Conservation (phyloP, 2,113 vertebrate species). For the Manacus vitellinus region DNA sequence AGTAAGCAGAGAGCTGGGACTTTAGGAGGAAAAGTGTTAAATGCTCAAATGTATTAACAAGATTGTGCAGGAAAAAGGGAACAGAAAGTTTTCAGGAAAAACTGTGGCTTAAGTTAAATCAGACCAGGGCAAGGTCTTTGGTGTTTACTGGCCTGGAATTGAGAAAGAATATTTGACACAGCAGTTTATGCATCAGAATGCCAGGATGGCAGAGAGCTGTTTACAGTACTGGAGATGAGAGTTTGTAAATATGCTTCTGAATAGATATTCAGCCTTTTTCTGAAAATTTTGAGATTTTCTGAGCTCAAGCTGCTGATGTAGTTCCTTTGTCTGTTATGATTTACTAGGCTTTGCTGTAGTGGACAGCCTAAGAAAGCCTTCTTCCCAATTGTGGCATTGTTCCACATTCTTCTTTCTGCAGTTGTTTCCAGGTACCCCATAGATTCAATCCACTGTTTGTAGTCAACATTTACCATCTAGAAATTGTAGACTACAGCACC, state of each 20-base stretch:
- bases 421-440: not conserved
- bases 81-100: conserved; percentile 4
- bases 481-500: not conserved
- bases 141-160: conserved; percentile 41
- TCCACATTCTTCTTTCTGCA: not conserved
- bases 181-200: conserved; percentile 60
- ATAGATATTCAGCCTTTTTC: not conserved
- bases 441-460: not conserved
- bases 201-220: conserved; percentile 28
- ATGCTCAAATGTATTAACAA: not conserved
- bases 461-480: not conserved
- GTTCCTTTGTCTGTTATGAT: not conserved
- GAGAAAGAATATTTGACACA: conserved; percentile 60
- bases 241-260: not conserved
- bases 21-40: not conserved
- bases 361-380: not conserved
- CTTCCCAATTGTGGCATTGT: not conserved
- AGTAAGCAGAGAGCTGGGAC: not conserved
- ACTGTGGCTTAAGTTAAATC: conserved; percentile 26
- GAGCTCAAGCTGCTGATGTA: not conserved
- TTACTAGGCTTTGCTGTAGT: not conserved
- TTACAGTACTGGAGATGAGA: conserved; percentile 17
- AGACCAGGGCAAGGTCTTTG: conserved; percentile 44
- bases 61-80: not conserved
- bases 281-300: not conserved